Evolutionary conservation across 2,888 invertebrate genomes (phyloP).

Genomic region (Aromia moschata): DNA sequence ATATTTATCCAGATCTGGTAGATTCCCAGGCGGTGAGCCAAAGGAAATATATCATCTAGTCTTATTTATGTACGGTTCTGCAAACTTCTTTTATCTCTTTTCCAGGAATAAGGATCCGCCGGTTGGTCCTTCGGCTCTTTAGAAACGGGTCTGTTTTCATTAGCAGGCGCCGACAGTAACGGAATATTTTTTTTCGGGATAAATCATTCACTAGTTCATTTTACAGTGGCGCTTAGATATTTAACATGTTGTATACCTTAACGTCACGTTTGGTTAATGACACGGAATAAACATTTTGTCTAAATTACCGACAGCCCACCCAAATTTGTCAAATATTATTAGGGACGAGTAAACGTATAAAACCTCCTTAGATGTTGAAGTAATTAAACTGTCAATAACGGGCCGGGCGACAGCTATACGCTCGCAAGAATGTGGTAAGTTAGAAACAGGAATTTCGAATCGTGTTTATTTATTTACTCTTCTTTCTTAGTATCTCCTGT

Average conservation of each 20-base stretch:
- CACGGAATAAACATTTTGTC: conserved; percentile 31
- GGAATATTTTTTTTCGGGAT: conserved; percentile 25
- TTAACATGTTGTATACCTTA: conserved; percentile 35
- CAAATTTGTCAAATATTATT: conserved; percentile 39
- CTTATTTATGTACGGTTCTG: too few relatives aligned
- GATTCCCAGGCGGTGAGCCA: too few relatives aligned
- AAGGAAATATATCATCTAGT: too few relatives aligned
- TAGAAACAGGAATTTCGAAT: conserved; percentile 46
- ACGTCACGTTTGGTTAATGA: conserved; percentile 32
- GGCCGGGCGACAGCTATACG: conserved; percentile 40
- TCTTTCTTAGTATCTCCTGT: conserved; percentile 47
- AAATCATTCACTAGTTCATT: conserved; percentile 38
- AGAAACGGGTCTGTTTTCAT: conserved; percentile 8
- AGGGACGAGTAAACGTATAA: conserved; percentile 30
- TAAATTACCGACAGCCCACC: conserved; percentile 33
- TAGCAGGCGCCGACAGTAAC: conserved; percentile 16
- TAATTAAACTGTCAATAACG: conserved; percentile 49
- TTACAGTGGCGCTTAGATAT: conserved; percentile 34
- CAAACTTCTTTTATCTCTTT: too few relatives aligned
- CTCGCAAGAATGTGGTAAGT: conserved; percentile 39
- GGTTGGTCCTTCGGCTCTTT: background rate
- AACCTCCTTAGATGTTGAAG: conserved; percentile 26
- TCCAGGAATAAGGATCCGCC: background rate
- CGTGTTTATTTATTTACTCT: conserved; percentile 52
- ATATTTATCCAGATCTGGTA: too few relatives aligned